Conservation (phyloP, 2,113 vertebrate species). For the Leptocoma aspasia region DNA sequence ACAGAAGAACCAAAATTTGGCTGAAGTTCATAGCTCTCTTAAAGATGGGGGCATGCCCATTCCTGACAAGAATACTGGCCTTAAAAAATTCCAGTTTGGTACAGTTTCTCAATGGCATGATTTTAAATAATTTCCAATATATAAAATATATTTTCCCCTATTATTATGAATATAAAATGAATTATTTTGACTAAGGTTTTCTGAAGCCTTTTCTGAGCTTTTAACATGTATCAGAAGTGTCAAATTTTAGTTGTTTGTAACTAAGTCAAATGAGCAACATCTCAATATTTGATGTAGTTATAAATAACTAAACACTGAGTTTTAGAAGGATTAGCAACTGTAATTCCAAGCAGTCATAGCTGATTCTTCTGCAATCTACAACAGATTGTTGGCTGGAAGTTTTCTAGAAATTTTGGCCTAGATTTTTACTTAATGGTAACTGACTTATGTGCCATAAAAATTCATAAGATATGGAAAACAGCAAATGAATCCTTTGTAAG, state of each 20-base stretch:
- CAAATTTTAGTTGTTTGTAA: neutral
- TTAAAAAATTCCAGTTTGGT: neutral
- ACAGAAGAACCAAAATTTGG: neutral
- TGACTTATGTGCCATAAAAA: neutral
- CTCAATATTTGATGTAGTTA: neutral
- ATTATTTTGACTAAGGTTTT: neutral
- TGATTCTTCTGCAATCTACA: neutral
- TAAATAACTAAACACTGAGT: neutral
- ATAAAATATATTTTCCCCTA: neutral
- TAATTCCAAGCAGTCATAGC: neutral
- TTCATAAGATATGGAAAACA: conserved; percentile 4
- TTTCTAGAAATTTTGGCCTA: neutral
- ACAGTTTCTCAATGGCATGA: neutral
- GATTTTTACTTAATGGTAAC: neutral
- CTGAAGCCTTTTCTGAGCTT: neutral
- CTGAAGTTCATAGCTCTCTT: neutral
- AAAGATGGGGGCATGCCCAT: neutral
- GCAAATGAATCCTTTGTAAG: conserved; percentile 28
- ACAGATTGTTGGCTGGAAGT: neutral
- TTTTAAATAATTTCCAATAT: neutral
- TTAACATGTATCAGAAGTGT: neutral
- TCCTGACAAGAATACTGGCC: neutral
- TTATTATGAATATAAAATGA: neutral
- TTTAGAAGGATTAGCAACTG: neutral
- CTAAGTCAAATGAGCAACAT: neutral